Conservation (phyloP, 2,888 invertebrate species). For the Morinoia aosen region DNA sequence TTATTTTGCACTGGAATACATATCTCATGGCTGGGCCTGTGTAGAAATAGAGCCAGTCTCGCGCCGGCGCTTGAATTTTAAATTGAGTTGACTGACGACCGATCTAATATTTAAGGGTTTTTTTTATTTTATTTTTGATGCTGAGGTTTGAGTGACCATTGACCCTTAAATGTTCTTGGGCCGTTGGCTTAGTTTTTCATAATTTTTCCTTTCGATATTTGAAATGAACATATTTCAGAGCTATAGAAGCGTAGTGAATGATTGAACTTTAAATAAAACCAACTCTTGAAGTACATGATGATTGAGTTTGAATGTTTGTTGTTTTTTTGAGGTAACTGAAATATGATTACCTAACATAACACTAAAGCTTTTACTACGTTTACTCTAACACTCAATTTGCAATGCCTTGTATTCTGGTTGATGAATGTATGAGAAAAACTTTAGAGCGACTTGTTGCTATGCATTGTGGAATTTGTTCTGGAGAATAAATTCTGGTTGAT, state of each 20-base stretch:
- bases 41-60: not conserved
- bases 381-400: too few species aligned
- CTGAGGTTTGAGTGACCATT: not conserved
- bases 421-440: too few species aligned
- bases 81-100: not conserved
- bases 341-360: too few species aligned
- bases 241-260: not conserved
- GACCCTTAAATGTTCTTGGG: not conserved
- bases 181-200: not conserved
- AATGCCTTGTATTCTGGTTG: too few species aligned
- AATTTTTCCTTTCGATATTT: not conserved
- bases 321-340: too few species aligned
- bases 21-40: not conserved
- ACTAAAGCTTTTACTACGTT: too few species aligned
- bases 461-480: too few species aligned
- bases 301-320: too few species aligned
- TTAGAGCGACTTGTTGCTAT: too few species aligned
- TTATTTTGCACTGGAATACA: not conserved
- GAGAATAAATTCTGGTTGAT: too few species aligned
- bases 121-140: not conserved
- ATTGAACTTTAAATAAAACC: not conserved
- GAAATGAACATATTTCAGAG: not conserved
- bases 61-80: not conserved
- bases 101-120: not conserved
- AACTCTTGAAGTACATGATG: not conserved